Base-by-base conservation (phyloP, 2,797 vertebrate genomes). In the Muraenolepis orangiensis region DNA sequence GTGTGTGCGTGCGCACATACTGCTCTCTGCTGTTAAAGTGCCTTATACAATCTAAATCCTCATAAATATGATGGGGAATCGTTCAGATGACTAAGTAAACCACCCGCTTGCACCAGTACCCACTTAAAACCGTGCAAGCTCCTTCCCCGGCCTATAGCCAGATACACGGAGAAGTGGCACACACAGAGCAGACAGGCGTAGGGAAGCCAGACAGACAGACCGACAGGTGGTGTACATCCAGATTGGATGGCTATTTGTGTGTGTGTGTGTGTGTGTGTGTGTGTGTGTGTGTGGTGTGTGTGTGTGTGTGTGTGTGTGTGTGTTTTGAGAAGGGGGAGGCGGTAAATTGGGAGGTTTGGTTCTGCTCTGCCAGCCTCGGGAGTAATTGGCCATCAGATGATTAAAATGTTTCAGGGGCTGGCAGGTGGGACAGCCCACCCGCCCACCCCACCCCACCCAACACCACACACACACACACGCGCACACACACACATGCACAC, bases 331-430 rank as follows among this genome's bases (percentile, higher is more conserved):
- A 78, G 80, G 82, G 87, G 80, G 51, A 61, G 51, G 51, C 51
- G 20, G 8, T 61, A 61, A 61, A 61, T 61, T 61, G 89, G 83
- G 83, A 82, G 83, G 85, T 83, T 87, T 79, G 88, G 86, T 82
- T 90, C 85, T 84, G 85, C 87, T 89, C 89, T 88, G 84, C 76
- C 86, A 87, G 76, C 70, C 75, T 87, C 79, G 76, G 84, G 85
- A 91, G 85, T 89, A 89, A 89, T 91, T 91, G 88, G 86, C 86
- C 90, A 42, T 89, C 88, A 85, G 85, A 87, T 88, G 87, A 91
- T 91, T 87, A 87, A 85, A 91, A 88, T 84, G 81, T 87, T 90
- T 90, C 73, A 40, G 74, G 51, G 51, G 76, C 81, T 87, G 88
- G 88, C 87, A 89, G 87, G 83, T 84, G 85, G 83, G 81, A 42